Base-by-base conservation (phyloP, 1,140 invertebrate genomes). In the Maniola jurtina region DNA sequence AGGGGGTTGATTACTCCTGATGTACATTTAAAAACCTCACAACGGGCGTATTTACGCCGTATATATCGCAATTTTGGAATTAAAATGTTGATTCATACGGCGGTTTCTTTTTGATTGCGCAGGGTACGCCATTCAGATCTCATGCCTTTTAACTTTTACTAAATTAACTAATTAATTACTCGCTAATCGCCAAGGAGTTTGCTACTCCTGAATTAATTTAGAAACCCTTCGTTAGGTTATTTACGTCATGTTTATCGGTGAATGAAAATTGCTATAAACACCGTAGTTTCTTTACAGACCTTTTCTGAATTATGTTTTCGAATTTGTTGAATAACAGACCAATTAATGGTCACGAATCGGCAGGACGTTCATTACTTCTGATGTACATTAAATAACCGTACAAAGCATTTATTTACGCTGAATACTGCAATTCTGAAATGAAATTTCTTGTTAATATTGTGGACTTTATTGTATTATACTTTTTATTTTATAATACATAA, bases 1-100 rank as follows among this genome's bases (percentile, higher is more conserved):
- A 68, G 75, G 76, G 75, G 76, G 79, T 86, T 86, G 83, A 88
- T 88, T 88, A 85, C 79, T 77, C 64, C 74, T 73, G 71, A 64
- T 71, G 69, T 64, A 63, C 61, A 64, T 68, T 72, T 71, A 73
- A 77, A 60, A 69, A 55, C 42, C 60, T 48, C 56, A 55, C 38
- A 50, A 50, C 55, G 55, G 45, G 15, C n/a, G 55, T 57, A 57
- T 57, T 57, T 57, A 57, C 35, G 36, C 34, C 6, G 36, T 38
- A 57, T 34, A 54, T 57, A 36, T 57, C 35, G 52, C 55, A 38
- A 38, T 34, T 57, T 14, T 57, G n/a, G 6, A 57, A 57, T 57
- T n/a, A 57, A 36, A 57, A 38, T 38, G 8, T 50, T 60, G 14
- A 7, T 33, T 25, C 10, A 36, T 33, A 13, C n/a, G 10, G 11